Evolutionary conservation across 2,888 invertebrate genomes (phyloP).

Genomic region (Oxyscelio sp.): DNA sequence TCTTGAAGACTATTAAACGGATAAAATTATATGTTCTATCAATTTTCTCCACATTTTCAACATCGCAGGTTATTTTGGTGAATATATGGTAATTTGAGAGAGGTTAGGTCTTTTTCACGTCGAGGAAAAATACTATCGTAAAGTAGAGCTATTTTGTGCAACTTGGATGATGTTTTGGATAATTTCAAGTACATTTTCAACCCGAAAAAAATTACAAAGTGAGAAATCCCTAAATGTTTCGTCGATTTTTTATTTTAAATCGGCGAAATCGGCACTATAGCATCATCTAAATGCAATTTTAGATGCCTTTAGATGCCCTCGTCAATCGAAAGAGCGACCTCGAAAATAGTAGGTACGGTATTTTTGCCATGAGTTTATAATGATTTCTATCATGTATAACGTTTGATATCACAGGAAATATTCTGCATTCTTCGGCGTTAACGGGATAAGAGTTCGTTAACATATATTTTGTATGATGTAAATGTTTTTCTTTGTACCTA

Average conservation of each 20-base stretch:
- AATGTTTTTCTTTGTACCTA: no score
- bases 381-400: slow-evolving; percentile 2
- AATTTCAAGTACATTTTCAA: slow-evolving; percentile 8
- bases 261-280: not conserved
- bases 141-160: slow-evolving; percentile 11
- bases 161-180: slow-evolving; percentile 25
- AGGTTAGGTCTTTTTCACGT: slow-evolving; percentile 26
- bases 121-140: slow-evolving; percentile 27
- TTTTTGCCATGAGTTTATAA: no score
- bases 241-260: slow-evolving; percentile 3
- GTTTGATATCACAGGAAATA: not conserved
- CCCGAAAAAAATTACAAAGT: no score
- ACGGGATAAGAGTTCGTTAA: no score
- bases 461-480: no score
- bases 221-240: no score
- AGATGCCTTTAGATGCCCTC: no score
- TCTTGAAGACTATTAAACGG: slow-evolving; percentile 23
- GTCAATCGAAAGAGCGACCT: no score
- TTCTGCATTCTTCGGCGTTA: slow-evolving; percentile 13
- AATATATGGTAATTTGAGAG: slow-evolving; percentile 31
- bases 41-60: slow-evolving; percentile 24
- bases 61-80: slow-evolving; percentile 25
- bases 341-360: slow-evolving; percentile 19
- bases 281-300: no score
- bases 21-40: slow-evolving; percentile 27